Evolutionary conservation across 2,113 vertebrate genomes (phyloP).

Genomic region (Gambusia affinis): DNA sequence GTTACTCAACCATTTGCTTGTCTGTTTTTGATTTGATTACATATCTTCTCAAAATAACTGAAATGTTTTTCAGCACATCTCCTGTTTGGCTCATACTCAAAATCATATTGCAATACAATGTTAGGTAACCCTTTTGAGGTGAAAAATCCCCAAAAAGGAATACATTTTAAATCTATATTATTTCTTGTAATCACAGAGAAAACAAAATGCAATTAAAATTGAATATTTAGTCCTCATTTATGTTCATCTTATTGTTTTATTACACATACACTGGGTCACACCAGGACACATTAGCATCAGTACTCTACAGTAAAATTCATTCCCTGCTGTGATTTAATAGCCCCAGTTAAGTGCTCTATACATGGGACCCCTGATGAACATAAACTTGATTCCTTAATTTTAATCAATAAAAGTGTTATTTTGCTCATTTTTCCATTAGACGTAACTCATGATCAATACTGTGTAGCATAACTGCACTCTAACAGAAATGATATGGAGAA

Average conservation of each 20-base stretch:
- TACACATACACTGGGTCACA: conserved; percentile 44
- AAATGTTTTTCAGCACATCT: too few species aligned
- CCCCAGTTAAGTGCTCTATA: conserved; percentile 45
- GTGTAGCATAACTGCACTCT: background rate
- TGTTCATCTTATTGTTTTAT: conserved; percentile 45
- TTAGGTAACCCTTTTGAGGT: too few species aligned
- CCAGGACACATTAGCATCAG: conserved; percentile 26
- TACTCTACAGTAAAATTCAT: conserved; percentile 29
- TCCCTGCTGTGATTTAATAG: conserved; percentile 50
- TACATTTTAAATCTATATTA: too few species aligned
- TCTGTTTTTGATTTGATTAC: background rate
- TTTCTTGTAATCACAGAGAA: too few species aligned
- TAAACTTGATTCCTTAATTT: too few species aligned
- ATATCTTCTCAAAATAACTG: background rate
- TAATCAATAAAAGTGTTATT: background rate
- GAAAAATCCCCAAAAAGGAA: too few species aligned
- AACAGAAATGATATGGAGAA: background rate
- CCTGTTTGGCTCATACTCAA: too few species aligned
- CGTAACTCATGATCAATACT: background rate
- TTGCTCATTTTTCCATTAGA: background rate
- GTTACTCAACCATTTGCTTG: conserved; percentile 9
- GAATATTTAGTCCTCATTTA: background rate
- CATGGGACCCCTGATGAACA: conserved; percentile 8
- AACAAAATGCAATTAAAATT: too few species aligned
- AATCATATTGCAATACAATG: too few species aligned